Evolutionary conservation across 1,140 invertebrate genomes (phyloP).

Genomic region (Manduca sexta): DNA sequence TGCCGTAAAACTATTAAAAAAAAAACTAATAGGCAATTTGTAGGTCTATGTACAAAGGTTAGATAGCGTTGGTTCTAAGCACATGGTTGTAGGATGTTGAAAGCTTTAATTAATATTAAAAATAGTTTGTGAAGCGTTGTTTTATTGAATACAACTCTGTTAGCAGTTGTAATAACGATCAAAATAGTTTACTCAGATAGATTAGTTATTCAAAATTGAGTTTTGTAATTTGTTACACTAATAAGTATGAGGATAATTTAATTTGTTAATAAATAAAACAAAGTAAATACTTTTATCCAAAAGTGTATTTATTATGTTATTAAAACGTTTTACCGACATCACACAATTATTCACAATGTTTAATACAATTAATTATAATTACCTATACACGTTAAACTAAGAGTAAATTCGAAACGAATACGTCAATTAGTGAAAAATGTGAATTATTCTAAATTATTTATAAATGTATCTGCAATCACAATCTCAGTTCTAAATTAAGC

Average conservation of each 20-base stretch:
- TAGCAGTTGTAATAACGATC: no score
- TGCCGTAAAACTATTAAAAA: no score
- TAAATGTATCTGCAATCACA: not conserved
- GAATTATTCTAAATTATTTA: not conserved
- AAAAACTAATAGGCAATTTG: no score
- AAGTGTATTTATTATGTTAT: slow-evolving; percentile 62
- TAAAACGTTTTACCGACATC: slow-evolving; percentile 61
- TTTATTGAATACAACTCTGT: no score
- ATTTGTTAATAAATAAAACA: slow-evolving; percentile 15
- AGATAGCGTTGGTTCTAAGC: slow-evolving; percentile 4
- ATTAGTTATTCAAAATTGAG: no score
- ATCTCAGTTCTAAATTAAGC: slow-evolving; percentile 4
- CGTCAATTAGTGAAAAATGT: slow-evolving; percentile 9
- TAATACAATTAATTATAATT: slow-evolving; percentile 28
- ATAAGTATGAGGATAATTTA: not conserved
- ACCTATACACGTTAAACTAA: slow-evolving; percentile 59
- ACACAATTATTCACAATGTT: slow-evolving; percentile 66
- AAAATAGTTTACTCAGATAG: no score
- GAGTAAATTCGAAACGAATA: slow-evolving; percentile 67
- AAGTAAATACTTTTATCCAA: slow-evolving; percentile 42
- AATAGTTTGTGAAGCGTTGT: slow-evolving; percentile 14
- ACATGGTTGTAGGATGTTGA: slow-evolving; percentile 20
- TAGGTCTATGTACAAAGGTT: no score
- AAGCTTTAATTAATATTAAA: slow-evolving; percentile 39
- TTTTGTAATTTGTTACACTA: no score